Evolutionary conservation across 2,113 vertebrate genomes (phyloP).

Genomic region (Acrocephalus arundinaceus): DNA sequence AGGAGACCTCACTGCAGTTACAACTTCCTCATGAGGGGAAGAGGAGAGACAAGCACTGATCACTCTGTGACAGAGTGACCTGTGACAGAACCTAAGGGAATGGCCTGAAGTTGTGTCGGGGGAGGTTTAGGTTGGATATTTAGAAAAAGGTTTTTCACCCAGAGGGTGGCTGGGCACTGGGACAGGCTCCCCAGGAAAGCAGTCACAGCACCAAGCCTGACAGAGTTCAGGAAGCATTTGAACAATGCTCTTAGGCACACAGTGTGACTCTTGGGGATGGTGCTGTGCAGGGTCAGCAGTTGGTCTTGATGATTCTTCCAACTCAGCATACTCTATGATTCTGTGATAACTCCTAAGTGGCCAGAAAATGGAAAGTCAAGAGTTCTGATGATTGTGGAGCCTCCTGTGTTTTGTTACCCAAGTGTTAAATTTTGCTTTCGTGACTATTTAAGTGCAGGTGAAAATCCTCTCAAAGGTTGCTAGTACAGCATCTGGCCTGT

Average conservation of each 20-base stretch:
- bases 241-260: accelerated
- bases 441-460: not conserved
- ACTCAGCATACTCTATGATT: not conserved
- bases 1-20: not conserved
- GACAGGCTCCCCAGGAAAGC: not conserved
- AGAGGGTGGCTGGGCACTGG: not conserved
- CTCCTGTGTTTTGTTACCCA: not conserved
- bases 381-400: not conserved
- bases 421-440: not conserved
- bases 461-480: not conserved
- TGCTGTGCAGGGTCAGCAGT: not conserved
- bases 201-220: not conserved
- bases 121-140: not conserved
- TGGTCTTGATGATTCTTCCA: not conserved
- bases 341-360: not conserved
- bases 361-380: not conserved
- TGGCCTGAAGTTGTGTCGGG: not conserved
- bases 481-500: not conserved
- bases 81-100: not conserved
- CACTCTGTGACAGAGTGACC: not conserved
- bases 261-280: not conserved
- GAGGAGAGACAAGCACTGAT: not conserved
- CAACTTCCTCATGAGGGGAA: accelerated
- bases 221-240: accelerated
- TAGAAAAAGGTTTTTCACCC: not conserved